Evolutionary conservation across 2,797 vertebrate species (phyloP), one percentile per base, ranked within the genome.

Genomic region (Enteromius trimaculatus): DNA sequence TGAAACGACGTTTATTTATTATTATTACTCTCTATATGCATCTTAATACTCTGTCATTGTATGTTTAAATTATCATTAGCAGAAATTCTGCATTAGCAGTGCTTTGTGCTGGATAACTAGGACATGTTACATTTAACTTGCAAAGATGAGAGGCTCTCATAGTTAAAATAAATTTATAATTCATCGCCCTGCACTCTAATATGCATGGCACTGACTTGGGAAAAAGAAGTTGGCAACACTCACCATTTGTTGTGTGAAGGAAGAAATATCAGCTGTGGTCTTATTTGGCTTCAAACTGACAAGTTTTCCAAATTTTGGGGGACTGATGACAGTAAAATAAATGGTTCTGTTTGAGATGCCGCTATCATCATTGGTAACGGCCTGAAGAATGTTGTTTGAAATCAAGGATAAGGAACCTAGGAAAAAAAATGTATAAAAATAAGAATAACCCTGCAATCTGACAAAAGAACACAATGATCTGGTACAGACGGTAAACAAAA

Each of bases 161-260:
- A 88, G 87, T 80, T 31, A 78, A 86, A 86, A 85, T 62, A 42
- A 51, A 89, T 92, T 9, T 77, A 91, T 90, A 90, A 92, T 92
- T 91, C 49, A 94, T 89, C 71, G 31, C 6, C 19, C 80, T 70
- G 42, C 81, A 89, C 88, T 86, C 70, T 90, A 78, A 42, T 49
- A 66, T 37, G 82, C 76, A 78, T 55, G 64, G 51, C 79, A 60
- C 13, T 26, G 77, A 16, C 85, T 79, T 80, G 84, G 87, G 74
- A 78, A 76, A 65, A 60, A 19, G 14, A 77, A 80, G 21, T 64
- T 76, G 29, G 68, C 37, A 70, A 16, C 82, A 90, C 96, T 96
- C 92, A 97, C 97, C 97, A 98, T 96, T 49, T 90, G 88, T 82
- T 97, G 96, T 0, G 95, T 98, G 91, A 98, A 98, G 85, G 92